Base-by-base conservation (phyloP, 1,140 invertebrate species). In the Monochamus saltuarius region DNA sequence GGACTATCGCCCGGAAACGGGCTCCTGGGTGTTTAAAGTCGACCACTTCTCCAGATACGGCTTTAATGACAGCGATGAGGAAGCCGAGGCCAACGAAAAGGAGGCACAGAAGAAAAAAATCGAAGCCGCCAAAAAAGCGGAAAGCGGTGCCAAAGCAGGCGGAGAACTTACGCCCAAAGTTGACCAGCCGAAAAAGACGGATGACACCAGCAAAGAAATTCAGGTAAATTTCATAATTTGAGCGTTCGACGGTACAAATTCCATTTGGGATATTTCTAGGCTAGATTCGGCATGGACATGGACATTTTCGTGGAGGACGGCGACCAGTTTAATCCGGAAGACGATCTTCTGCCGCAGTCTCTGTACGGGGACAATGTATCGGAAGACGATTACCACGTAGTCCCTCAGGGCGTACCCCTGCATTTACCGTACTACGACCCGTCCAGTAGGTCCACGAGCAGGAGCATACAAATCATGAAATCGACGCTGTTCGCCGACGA, bases 41-140 rank as follows among this genome's bases (percentile, higher is more conserved):
- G 89, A 95, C 60, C 96, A 98, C 79, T 99, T 98, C 77, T 97
- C 95, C 0, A 98, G 98, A 74, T 98, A 99, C 78, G 94, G 93
- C 2, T 78, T 97, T 7, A 88, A 89, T 56, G 95, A 97, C 69
- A 91, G 89, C 0, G 93, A 96, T 72, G 92, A 95, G 61, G 93
- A 94, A 38, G 88, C 89, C 29, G 58, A 64, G 17, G 1, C 53
- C 65, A 36, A 51, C 11, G 59, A 46, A 43, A 66, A 64, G 55
- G 47, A 47, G 19, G 22, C 35, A 9, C 19, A 54, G 38, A 22
- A 45, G 16, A 34, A 11, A 37, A 65, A 62, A 43, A 22, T n/a
- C 10, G 46, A 39, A 16, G 16, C 6, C 6, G 34, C 34, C 16
- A 46, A 59, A 17, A 49, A 47, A 14, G 4, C 45, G 1, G 45